Evolutionary conservation across 1,140 invertebrate species (phyloP).

Genomic region (Dreissena rostriformis): DNA sequence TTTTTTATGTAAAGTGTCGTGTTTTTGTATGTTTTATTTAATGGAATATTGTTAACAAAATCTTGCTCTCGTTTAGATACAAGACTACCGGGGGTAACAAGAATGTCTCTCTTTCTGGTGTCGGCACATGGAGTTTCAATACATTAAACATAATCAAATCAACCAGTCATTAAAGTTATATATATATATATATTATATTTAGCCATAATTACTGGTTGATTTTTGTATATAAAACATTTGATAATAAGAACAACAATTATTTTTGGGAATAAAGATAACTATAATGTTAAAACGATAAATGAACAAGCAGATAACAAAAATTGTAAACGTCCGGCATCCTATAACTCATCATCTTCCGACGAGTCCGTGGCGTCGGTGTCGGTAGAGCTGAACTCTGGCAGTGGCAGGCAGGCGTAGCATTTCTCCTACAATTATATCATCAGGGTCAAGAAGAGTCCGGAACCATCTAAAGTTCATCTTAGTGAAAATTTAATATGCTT

Average conservation of each 20-base stretch:
- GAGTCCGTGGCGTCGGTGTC: constrained; percentile 25
- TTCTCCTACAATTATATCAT: constrained; percentile 30
- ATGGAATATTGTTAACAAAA: no score
- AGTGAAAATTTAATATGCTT: neutral
- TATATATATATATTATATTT: no score
- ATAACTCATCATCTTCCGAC: constrained; percentile 25
- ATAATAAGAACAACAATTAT: neutral
- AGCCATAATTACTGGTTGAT: neutral
- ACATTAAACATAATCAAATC: no score
- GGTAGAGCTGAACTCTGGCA: constrained; percentile 47
- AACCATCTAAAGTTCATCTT: neutral
- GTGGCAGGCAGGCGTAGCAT: constrained; percentile 49
- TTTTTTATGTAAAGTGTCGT: no score
- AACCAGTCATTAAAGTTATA: no score
- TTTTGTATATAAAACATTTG: neutral
- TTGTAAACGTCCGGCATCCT: no score
- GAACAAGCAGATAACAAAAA: neutral
- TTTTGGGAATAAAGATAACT: neutral
- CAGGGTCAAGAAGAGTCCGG: neutral
- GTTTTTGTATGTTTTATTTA: no score
- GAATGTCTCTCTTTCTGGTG: no score
- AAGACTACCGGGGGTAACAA: no score
- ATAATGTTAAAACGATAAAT: neutral
- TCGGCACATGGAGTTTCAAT: no score
- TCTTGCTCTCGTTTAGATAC: no score